phyloP scores from a whole-genome alignment of 2,888 invertebrate genomes.

The Laspeyria flexula region DNA sequence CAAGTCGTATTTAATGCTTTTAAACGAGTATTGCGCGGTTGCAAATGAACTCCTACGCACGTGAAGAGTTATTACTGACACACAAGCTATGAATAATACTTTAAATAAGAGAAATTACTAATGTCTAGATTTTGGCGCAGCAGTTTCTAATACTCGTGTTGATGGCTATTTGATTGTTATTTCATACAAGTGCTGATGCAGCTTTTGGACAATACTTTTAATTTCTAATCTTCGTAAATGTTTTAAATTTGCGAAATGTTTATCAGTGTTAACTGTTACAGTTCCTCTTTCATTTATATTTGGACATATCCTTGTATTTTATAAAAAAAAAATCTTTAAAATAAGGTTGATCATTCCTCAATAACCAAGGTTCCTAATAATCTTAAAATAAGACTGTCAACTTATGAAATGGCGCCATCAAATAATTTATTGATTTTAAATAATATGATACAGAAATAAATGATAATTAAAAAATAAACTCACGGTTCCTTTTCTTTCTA shows the following conservation, averaged over 20 bases:
- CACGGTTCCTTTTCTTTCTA: conserved; percentile 60
- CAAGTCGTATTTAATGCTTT: conserved; percentile 8
- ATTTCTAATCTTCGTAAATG: no score
- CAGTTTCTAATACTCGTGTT: not conserved
- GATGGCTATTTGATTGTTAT: not conserved
- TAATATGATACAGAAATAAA: not conserved
- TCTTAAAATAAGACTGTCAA: no score
- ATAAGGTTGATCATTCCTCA: no score
- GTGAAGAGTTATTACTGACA: conserved; percentile 15
- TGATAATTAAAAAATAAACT: not conserved
- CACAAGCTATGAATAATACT: conserved; percentile 14
- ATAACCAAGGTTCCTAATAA: no score
- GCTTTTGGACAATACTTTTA: no score
- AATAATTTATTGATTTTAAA: not conserved
- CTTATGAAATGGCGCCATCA: no score
- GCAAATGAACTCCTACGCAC: conserved; percentile 28
- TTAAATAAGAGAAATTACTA: conserved; percentile 11
- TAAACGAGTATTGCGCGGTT: conserved; percentile 20
- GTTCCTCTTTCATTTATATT: no score
- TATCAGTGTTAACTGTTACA: no score
- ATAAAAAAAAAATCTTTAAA: no score
- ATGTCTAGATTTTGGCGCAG: conserved; percentile 3
- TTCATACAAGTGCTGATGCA: no score
- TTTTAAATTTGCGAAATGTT: no score
- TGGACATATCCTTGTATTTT: no score